Conservation (phyloP, 2,888 invertebrate species). For the Halictus quadricinctus region DNA sequence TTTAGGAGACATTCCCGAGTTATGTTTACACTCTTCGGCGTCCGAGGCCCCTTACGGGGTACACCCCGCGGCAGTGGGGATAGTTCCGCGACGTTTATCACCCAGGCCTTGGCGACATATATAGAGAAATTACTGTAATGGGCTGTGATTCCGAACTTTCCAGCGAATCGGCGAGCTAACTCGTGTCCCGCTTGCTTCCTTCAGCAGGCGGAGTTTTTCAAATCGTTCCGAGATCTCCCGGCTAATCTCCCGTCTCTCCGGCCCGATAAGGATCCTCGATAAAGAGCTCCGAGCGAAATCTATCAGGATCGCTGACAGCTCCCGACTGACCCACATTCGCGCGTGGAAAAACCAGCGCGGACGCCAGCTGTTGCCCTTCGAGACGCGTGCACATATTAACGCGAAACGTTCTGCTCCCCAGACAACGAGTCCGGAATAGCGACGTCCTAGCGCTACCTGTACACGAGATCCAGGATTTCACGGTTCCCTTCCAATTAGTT, state of each 20-base stretch:
- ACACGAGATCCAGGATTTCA: neutral
- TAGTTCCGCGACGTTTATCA: too few relatives aligned
- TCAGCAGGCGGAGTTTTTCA: conserved; percentile 39
- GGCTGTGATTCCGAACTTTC: too few relatives aligned
- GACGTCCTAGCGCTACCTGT: neutral
- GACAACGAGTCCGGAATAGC: neutral
- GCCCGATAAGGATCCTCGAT: conserved; percentile 65
- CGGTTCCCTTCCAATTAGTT: conserved; percentile 2
- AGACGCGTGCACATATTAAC: conserved; percentile 45
- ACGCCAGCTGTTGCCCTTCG: conserved; percentile 50
- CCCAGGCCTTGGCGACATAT: too few relatives aligned
- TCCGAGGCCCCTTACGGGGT: too few relatives aligned
- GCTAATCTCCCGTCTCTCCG: conserved; percentile 67
- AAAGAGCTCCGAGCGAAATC: conserved; percentile 63
- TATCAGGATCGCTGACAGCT: conserved; percentile 69
- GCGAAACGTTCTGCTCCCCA: neutral
- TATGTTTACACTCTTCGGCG: too few relatives aligned
- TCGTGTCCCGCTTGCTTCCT: conserved; percentile 30
- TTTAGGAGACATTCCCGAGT: too few relatives aligned
- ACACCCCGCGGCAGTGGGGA: too few relatives aligned
- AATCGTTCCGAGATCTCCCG: conserved; percentile 43
- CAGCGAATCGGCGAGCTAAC: too few relatives aligned
- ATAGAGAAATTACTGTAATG: too few relatives aligned
- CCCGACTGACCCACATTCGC: conserved; percentile 69
- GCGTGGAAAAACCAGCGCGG: conserved; percentile 33